Conservation (phyloP, 1,140 invertebrate genomes). For the Cydia fagiglandana region DNA sequence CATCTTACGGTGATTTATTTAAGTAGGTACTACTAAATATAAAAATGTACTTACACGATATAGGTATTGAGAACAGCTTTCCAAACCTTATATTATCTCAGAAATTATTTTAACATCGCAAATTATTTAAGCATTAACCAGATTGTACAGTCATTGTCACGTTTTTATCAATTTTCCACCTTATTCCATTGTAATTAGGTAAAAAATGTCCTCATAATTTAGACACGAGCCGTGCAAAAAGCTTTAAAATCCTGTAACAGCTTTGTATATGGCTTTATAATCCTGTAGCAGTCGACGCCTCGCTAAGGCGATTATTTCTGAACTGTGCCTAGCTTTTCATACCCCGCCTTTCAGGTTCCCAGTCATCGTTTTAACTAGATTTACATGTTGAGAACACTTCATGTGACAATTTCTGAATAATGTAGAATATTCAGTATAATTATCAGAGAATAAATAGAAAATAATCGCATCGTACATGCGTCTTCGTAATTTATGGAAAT, state of each 20-base stretch:
- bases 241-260: background rate
- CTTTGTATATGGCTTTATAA: background rate
- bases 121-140: background rate
- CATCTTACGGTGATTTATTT: background rate
- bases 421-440: background rate
- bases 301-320: slow-evolving; percentile 11
- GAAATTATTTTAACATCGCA: background rate
- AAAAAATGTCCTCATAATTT: background rate
- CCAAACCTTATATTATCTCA: background rate
- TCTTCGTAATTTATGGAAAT: no score
- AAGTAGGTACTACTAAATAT: no score
- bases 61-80: background rate
- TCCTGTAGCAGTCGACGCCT: background rate
- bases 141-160: background rate
- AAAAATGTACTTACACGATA: no score
- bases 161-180: background rate
- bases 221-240: background rate
- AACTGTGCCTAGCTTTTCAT: background rate
- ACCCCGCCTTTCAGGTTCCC: background rate
- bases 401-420: slow-evolving; percentile 27
- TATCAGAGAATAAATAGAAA: background rate
- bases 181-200: background rate
- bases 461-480: background rate
- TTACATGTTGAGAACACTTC: background rate
- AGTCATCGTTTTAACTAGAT: slow-evolving; percentile 9